phyloP scores from a whole-genome alignment of 2,888 invertebrate genomes.

The Microplitis manilae region DNA sequence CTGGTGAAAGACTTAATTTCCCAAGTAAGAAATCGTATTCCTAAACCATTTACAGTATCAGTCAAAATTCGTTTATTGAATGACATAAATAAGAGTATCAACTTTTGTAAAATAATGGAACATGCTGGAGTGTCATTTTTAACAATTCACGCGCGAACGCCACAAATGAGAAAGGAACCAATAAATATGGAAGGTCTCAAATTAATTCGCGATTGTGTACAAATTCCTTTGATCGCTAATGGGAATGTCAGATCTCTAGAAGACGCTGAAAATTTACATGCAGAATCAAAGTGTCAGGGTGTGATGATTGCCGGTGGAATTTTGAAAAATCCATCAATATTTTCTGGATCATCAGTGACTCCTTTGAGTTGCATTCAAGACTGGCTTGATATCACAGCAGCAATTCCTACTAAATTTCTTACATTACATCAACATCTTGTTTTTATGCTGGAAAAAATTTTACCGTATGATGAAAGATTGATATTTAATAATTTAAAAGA shows the following conservation, averaged over 20 bases:
- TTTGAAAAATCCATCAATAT: conserved; percentile 92
- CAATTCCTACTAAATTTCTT: conserved; percentile 76
- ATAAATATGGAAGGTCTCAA: conserved; percentile 82
- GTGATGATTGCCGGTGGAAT: conserved; percentile 95
- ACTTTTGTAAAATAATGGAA: conserved; percentile 85
- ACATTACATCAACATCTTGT: conserved; percentile 96
- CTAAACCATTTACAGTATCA: conserved; percentile 87
- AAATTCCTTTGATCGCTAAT: conserved; percentile 91
- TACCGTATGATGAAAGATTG: conserved; percentile 81
- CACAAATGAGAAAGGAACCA: conserved; percentile 83
- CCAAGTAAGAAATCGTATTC: conserved; percentile 82
- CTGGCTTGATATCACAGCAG: conserved; percentile 84
- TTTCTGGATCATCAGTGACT: conserved; percentile 81
- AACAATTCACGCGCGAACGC: conserved; percentile 94
- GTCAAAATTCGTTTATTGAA: conserved; percentile 90
- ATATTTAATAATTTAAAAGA: conserved; percentile 85
- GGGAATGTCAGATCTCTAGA: conserved; percentile 86
- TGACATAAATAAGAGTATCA: conserved; percentile 81
- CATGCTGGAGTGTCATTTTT: conserved; percentile 90
- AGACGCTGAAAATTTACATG: conserved; percentile 81
- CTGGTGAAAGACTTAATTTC: conserved; percentile 85
- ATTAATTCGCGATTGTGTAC: conserved; percentile 80
- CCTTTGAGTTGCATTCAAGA: conserved; percentile 84
- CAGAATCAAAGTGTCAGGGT: conserved; percentile 81
- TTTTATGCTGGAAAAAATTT: conserved; percentile 91